Base-by-base conservation (phyloP, 2,797 vertebrate genomes). In the Acipenser oxyrinchus region DNA sequence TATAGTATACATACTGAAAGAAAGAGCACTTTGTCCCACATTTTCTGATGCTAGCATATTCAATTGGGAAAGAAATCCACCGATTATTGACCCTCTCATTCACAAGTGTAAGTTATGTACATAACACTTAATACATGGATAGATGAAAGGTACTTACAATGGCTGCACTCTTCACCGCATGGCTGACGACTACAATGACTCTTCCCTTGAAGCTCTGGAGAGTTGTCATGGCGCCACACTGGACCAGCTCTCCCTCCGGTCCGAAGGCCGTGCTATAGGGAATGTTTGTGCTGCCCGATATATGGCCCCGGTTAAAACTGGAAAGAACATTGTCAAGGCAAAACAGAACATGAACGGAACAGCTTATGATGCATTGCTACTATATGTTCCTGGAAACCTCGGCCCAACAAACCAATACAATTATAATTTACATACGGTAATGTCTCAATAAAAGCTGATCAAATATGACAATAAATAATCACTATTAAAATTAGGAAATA, bases 281-380 rank as follows among this genome's bases (percentile, higher is more conserved):
- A 76, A 98, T 79, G 71, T 92, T 99, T 82, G 98, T 90, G 84
- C 97, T 99, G 68, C 95, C 92, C 10, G 94, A 88, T 74, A 98
- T 89, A 70, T 99, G 95, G 64, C 97, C 97, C 64, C 94, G 92
- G 75, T 86, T 83, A 75, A 95, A 99, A 81, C 97, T 99, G 81
- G 68, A 73, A 59, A 69, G 48, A 37, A 48, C 48, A 7, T 6
- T 2, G 73, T 83, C 74, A 86, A 87, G 87, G 84, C 75, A 80
- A 77, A 64, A 76, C 48, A 5, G 37, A 37, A 37, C 37, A 37
- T 37, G 37, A 1, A 5, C 37, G 4, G 37, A 5, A 37, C 37
- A 37, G 37, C 37, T 37, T 37, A 5, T 37, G 37, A 37, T 37
- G 37, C 3, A 37, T 37, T 37, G 37, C 37, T 37, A 37, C 37